Conservation (phyloP, 2,797 vertebrate species). For the Bovichtus variegatus region DNA sequence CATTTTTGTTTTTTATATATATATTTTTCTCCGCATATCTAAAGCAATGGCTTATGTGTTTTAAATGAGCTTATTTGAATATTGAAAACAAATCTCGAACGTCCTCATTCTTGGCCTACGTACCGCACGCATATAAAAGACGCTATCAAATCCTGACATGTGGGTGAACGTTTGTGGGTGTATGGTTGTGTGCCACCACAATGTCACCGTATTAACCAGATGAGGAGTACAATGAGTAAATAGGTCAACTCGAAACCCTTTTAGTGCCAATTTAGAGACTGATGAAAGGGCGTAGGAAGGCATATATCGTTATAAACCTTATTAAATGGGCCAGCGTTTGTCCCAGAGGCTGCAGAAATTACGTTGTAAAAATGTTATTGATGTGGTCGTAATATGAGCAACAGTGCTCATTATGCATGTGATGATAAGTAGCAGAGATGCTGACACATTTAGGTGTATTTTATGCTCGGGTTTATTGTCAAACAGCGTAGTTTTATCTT, state of each 20-base stretch:
- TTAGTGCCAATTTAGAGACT: slow-evolving; percentile 80
- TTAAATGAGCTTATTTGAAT: slow-evolving; percentile 57
- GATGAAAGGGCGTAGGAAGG: slow-evolving; percentile 80
- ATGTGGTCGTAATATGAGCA: slow-evolving; percentile 64
- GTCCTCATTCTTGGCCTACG: slow-evolving; percentile 54
- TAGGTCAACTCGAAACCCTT: slow-evolving; percentile 79
- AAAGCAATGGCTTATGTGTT: slow-evolving; percentile 27
- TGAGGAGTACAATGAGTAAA: slow-evolving; percentile 77
- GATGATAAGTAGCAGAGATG: slow-evolving; percentile 61
- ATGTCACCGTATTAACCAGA: slow-evolving; percentile 76
- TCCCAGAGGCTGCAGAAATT: slow-evolving; percentile 70
- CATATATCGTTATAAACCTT: slow-evolving; percentile 77
- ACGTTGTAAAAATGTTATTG: slow-evolving; percentile 74
- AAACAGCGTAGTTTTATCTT: slow-evolving; percentile 54
- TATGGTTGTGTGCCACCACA: slow-evolving; percentile 70
- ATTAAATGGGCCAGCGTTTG: slow-evolving; percentile 74
- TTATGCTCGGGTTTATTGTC: slow-evolving; percentile 64
- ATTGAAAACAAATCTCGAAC: slow-evolving; percentile 42
- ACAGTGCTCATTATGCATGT: slow-evolving; percentile 64
- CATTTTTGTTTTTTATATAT: neutral
- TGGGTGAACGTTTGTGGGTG: slow-evolving; percentile 72
- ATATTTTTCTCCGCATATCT: neutral
- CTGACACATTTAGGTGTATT: slow-evolving; percentile 75
- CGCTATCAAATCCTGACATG: slow-evolving; percentile 65
- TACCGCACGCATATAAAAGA: slow-evolving; percentile 56